These are phyloP conservation scores for Fragum sueziense DNA, from an alignment of 2,888 invertebrate genomes.

Conservation along the genomic window DNA sequence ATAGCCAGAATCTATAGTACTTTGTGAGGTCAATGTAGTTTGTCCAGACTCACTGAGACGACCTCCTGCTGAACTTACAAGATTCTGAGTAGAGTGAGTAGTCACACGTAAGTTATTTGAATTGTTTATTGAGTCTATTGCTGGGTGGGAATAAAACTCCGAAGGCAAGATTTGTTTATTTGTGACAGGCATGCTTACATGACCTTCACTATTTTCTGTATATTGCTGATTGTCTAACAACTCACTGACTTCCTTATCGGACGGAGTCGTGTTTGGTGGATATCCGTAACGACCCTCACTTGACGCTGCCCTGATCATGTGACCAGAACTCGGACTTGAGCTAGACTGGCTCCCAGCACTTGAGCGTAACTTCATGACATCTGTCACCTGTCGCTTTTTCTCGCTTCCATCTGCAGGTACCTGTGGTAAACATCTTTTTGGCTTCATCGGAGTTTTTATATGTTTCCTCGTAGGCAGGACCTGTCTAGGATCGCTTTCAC, in stretches of 20 bases:
- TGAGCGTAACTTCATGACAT: slow-evolving; percentile 69
- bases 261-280: slow-evolving; percentile 58
- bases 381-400: slow-evolving; percentile 70
- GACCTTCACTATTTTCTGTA: background rate
- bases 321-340: slow-evolving; percentile 56
- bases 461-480: slow-evolving; percentile 29
- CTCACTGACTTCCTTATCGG: slow-evolving; percentile 66
- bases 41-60: slow-evolving; percentile 70
- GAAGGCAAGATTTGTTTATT: slow-evolving; percentile 15
- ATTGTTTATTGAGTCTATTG: slow-evolving; percentile 14
- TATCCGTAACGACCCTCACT: slow-evolving; percentile 31
- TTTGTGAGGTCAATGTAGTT: slow-evolving; percentile 69
- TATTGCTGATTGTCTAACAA: slow-evolving; percentile 33
- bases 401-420: slow-evolving; percentile 70
- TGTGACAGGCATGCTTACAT: background rate
- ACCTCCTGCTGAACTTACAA: slow-evolving; percentile 50
- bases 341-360: slow-evolving; percentile 62
- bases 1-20: slow-evolving; percentile 75
- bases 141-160: slow-evolving; percentile 11
- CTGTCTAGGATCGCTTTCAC: slow-evolving; percentile 16
- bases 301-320: slow-evolving; percentile 33
- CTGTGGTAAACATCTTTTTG: slow-evolving; percentile 66
- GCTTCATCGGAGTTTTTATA: slow-evolving; percentile 56
- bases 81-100: background rate
- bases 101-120: background rate